Evolutionary conservation across 2,888 invertebrate species (phyloP), one percentile per base, ranked within the genome.

Genomic region (Pammene fasciana): DNA sequence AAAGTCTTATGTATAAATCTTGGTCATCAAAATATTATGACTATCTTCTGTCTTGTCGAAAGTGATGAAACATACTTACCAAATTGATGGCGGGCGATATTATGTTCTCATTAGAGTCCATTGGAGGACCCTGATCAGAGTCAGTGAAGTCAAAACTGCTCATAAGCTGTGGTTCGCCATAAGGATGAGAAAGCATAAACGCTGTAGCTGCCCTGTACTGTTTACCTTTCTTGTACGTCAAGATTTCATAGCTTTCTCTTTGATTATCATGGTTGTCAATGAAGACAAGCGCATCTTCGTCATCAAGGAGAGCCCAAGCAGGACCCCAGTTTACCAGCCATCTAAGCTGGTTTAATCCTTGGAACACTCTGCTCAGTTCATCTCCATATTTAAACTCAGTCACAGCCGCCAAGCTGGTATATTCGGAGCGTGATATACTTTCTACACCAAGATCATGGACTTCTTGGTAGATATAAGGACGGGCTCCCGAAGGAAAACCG

Each of bases 181-280:
- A 97, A 0, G 96, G 95, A 92, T 96, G 96, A 0, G 97, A 97
- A 75, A 99, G 83, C 90, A 96, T 95, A 84, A 97, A 98, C 0
- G 97, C 97, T 1, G 95, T 95, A 0, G 97, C 98, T 92, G 94
- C 92, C 74, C 94, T 96, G 83, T 97, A 97, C n/a, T 92, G 89
- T 71, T 93, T 94, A 0, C 95, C 72, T 0, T 93, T 83, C 78
- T 96, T 96, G 83, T 95, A 94, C 0, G 94, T 95, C 13, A 96
- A 86, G 16, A 95, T 87, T 14, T 85, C 87, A 4, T 93, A 93
- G 0, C 92, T 93, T 5, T 94, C 95, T 78, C 97, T 93, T 75
- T 97, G 96, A 76, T 95, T 96, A 82, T 97, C 97, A 79, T 97
- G 97, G 85, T 97, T 97, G 78, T 97, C 97, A 34, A 97, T 93